Evolutionary conservation across 2,113 vertebrate species (phyloP).

Genomic region (Thinocorus orbignyianus): DNA sequence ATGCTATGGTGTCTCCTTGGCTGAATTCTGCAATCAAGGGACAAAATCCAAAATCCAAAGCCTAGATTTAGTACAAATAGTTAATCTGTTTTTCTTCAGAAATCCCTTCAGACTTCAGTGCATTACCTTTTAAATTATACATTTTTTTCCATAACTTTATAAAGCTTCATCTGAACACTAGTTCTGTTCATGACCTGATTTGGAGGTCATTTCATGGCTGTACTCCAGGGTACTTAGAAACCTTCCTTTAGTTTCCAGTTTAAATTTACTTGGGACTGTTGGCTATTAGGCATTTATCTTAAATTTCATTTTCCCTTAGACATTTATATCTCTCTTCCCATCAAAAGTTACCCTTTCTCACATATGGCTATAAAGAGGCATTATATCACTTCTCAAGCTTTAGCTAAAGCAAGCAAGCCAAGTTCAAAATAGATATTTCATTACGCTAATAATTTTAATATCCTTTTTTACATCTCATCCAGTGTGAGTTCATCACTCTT

Average conservation of each 20-base stretch:
- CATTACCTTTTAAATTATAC: neutral
- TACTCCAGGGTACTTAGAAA: neutral
- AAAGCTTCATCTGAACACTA: neutral
- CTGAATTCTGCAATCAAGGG: neutral
- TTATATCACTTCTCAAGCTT: neutral
- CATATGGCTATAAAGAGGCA: neutral
- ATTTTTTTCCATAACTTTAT: neutral
- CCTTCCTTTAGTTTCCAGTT: neutral
- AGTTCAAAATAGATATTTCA: neutral
- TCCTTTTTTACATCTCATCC: neutral
- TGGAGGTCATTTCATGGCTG: neutral
- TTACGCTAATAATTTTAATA: neutral
- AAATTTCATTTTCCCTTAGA: neutral
- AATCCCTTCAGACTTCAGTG: neutral
- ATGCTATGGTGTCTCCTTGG: neutral
- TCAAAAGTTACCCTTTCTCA: neutral
- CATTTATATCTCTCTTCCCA: neutral
- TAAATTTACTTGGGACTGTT: neutral
- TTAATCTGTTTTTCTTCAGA: neutral
- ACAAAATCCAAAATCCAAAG: neutral
- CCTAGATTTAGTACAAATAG: neutral
- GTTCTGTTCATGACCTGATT: neutral
- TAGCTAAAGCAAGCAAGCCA: neutral
- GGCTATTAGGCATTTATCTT: neutral
- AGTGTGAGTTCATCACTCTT: neutral